Percentiles rank a stretch among this genome's conserved stretches.
Evolutionary conservation across 2,888 invertebrate genomes (phyloP).

Genomic region (Abrostola triplasia): DNA sequence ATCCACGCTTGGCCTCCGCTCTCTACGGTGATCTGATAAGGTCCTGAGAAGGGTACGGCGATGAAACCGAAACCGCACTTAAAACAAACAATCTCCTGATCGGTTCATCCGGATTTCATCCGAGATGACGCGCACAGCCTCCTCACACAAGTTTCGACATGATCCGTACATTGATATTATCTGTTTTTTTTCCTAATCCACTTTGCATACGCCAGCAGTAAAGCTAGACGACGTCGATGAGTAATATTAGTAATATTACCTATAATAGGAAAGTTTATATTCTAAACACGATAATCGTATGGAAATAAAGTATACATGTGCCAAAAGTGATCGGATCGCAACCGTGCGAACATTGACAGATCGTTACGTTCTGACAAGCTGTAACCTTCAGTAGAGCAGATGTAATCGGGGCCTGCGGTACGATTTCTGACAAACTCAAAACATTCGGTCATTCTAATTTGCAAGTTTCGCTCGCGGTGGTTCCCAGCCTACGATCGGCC

Average conservation of each 20-base stretch:
- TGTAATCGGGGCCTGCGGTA: constrained; percentile 40
- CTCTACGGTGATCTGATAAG: constrained; percentile 81
- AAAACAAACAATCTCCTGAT: constrained; percentile 80
- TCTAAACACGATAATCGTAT: constrained; percentile 68
- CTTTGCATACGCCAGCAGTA: constrained; percentile 76
- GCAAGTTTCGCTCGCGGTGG: constrained; percentile 63
- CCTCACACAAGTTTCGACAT: constrained; percentile 81
- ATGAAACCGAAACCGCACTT: constrained; percentile 82
- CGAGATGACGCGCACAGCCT: constrained; percentile 74
- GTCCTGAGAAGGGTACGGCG: constrained; percentile 81
- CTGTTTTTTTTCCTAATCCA: constrained; percentile 71
- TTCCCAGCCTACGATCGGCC: constrained; percentile 78
- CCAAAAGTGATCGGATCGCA: constrained; percentile 58
- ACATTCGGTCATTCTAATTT: constrained; percentile 65
- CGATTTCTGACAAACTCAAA: constrained; percentile 56
- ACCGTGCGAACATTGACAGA: constrained; percentile 48
- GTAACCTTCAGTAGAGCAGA: constrained; percentile 34
- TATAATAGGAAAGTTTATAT: constrained; percentile 70
- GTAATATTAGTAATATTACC: constrained; percentile 63
- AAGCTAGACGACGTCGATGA: constrained; percentile 75
- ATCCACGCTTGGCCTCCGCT: constrained; percentile 61
- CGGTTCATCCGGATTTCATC: constrained; percentile 80
- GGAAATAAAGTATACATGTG: constrained; percentile 64
- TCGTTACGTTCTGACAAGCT: constrained; percentile 40
- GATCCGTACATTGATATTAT: constrained; percentile 72